Evolutionary conservation across 2,888 invertebrate species (phyloP).

Genomic region (Cheilosia pagana): DNA sequence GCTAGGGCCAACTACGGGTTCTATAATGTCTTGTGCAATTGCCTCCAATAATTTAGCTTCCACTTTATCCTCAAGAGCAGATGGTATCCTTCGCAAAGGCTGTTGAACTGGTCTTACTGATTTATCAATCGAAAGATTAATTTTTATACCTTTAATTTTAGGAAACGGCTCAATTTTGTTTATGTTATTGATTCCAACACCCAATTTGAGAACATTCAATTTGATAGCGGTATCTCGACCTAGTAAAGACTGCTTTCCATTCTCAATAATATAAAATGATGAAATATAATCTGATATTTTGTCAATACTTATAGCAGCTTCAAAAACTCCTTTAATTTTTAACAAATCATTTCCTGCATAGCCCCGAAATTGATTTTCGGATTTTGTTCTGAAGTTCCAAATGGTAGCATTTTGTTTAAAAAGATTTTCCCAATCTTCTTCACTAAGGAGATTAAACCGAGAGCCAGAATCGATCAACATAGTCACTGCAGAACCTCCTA

Average conservation of each 20-base stretch:
- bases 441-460: conserved; percentile 6
- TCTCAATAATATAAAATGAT: too few relatives aligned
- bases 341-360: conserved; percentile 26
- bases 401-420: background rate
- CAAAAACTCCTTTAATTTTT: background rate
- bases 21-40: too few relatives aligned
- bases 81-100: conserved; percentile 74
- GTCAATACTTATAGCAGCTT: too few relatives aligned
- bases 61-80: too few relatives aligned
- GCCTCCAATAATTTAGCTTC: too few relatives aligned
- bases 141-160: background rate
- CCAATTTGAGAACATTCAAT: background rate
- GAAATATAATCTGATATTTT: too few relatives aligned
- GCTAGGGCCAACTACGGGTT: conserved; percentile 77
- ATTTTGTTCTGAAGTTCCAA: conserved; percentile 6
- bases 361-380: conserved; percentile 8
- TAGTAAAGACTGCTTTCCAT: conserved; percentile 14
- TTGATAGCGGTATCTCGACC: background rate
- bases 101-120: background rate
- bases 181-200: background rate
- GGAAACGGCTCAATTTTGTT: background rate
- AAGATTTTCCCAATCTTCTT: background rate
- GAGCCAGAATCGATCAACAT: conserved; percentile 21
- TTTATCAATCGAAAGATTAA: background rate
- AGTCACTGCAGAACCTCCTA: too few relatives aligned